Base-by-base conservation (phyloP, 2,113 vertebrate species). In the Aegithalos caudatus region DNA sequence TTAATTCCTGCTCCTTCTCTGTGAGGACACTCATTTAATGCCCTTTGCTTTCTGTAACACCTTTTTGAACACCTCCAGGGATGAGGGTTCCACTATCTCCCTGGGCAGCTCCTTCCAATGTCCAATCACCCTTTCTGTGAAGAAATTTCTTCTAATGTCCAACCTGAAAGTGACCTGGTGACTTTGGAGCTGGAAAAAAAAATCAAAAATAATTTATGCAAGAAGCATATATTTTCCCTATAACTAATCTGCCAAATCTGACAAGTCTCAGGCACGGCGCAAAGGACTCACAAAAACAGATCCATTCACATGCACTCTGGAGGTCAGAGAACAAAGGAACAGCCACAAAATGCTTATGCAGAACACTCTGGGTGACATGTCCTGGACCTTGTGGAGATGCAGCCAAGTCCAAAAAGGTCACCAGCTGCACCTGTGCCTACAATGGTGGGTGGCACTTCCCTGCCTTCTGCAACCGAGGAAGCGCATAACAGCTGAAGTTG, bases 281-380 rank as follows among this genome's bases (percentile, higher is more conserved):
- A 60, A 61, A 71, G 15, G 38, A 31, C 8, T 62, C 4, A 4
- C 19, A 19, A 10, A 51, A 61, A 57, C 0, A 0, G 14, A 40
- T 53, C 12, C 33, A 31, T 50, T 35, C 9, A 5, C 0, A 1
- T 45, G 37, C 1, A 1, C 17, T 60, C 29, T 47, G 29, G 8
- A 76, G 19, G 48, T 58, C 61, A 47, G 56, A 70, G 20, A 73
- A 27, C 38, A 42, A 38, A 58, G 60, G 21, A 71, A 45, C 11
- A 62, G 12, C 20, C 29, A 47, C 0, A 0, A 72, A 56, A 27
- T 0, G 0, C 14, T 27, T 35, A 22, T 29, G 65, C 25, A 79
- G 51, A 85, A 15, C 33, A 42, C 29, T 4, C 1, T 5, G 27
- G 31, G n/a, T 64, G 33, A 33, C 27, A 27, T 7, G 7, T 40